Conservation (phyloP, 2,797 vertebrate species). For the Lithobates pipiens region DNA sequence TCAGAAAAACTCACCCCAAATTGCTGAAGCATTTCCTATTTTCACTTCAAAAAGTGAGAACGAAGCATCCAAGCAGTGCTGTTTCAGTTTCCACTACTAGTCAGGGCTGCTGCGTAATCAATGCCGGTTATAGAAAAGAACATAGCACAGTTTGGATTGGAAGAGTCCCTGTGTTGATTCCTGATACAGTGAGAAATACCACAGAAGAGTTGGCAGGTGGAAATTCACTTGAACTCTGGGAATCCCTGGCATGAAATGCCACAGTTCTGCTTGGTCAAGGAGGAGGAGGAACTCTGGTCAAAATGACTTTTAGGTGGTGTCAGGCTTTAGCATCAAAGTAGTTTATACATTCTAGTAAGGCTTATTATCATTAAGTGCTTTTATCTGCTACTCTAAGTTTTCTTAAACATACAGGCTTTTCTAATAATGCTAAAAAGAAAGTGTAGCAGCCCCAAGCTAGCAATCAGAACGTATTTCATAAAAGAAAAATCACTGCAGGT, state of each 20-base stretch:
- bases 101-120: constrained; percentile 3
- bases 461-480: background rate
- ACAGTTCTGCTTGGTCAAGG: constrained; percentile 7
- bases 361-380: background rate
- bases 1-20: background rate
- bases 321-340: background rate
- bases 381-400: background rate
- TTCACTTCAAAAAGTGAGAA: background rate
- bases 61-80: background rate
- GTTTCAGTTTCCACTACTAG: background rate
- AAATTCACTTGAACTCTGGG: background rate
- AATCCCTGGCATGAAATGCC: constrained; percentile 8
- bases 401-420: background rate
- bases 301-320: background rate
- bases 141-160: constrained; percentile 1
- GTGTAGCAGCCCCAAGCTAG: too few species aligned
- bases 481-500: too few species aligned
- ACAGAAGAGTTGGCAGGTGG: constrained; percentile 1
- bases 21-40: background rate
- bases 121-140: background rate
- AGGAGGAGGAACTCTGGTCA: background rate
- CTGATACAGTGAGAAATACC: constrained; percentile 12
- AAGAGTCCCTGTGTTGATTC: constrained; percentile 3
- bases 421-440: background rate
- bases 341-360: background rate